These are phyloP conservation scores for Pterois miles DNA, from an alignment of 2,797 vertebrate species.

Conservation along the genomic window DNA sequence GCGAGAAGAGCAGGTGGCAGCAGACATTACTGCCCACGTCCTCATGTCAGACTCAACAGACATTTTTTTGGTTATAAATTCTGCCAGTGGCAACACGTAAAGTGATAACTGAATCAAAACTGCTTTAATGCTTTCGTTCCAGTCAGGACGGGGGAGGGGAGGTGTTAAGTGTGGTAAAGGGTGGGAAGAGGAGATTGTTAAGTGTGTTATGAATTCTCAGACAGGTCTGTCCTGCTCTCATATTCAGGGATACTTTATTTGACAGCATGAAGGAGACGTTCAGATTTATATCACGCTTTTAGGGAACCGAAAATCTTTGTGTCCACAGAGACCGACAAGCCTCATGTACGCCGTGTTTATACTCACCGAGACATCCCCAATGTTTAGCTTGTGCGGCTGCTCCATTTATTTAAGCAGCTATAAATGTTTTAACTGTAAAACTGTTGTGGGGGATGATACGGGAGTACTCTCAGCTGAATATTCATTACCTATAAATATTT, in stretches of 20 bases:
- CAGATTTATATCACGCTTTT: constrained; percentile 31
- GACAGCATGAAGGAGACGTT: constrained; percentile 7
- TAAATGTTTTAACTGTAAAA: constrained; percentile 82
- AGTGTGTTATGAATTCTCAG: constrained; percentile 45
- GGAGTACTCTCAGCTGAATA: constrained; percentile 78
- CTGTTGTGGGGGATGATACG: constrained; percentile 71
- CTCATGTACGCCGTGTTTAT: constrained; percentile 16
- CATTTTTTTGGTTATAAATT: constrained; percentile 67
- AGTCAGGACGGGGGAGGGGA: constrained; percentile 18
- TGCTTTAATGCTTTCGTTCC: constrained; percentile 49
- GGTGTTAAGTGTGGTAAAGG: constrained; percentile 34
- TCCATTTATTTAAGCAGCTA: constrained; percentile 73
- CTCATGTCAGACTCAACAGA: constrained; percentile 71
- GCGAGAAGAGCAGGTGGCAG: constrained; percentile 75
- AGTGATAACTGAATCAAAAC: constrained; percentile 60
- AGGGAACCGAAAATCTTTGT: constrained; percentile 6
- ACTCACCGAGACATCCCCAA: constrained; percentile 41
- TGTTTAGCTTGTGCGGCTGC: constrained; percentile 53
- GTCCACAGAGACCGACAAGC: constrained; percentile 13
- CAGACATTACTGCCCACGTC: constrained; percentile 68
- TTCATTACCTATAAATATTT: constrained; percentile 85
- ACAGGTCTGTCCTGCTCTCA: constrained; percentile 14
- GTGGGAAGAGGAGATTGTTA: constrained; percentile 43
- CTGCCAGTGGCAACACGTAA: constrained; percentile 51
- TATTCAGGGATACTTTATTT: constrained; percentile 22